Conservation (phyloP, 2,113 vertebrate species). For the Bujurquina vittata region DNA sequence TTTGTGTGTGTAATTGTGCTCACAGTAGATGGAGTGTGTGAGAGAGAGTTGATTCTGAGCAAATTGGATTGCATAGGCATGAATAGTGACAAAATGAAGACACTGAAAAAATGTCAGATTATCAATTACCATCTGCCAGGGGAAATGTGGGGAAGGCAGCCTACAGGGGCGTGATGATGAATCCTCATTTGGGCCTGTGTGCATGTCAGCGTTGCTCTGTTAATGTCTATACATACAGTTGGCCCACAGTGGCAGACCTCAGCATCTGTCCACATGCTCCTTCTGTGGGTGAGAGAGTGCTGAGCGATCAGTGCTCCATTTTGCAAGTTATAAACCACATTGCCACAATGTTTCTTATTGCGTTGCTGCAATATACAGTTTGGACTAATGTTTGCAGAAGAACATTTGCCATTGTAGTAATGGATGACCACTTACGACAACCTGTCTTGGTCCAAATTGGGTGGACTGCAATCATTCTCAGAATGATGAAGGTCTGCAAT, state of each 20-base stretch:
- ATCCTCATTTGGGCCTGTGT: conserved; percentile 15
- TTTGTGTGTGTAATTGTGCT: neutral
- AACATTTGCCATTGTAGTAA: too few species aligned
- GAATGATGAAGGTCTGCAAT: neutral
- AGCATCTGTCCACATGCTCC: conserved; percentile 50
- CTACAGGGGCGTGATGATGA: conserved; percentile 22
- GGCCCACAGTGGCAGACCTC: conserved; percentile 32
- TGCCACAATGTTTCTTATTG: neutral
- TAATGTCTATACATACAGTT: conserved; percentile 36
- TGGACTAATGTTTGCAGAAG: too few species aligned
- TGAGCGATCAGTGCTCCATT: conserved; percentile 41
- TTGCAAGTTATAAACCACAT: conserved; percentile 21
- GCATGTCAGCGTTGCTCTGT: conserved; percentile 11
- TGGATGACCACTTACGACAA: neutral
- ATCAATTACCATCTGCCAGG: conserved; percentile 20
- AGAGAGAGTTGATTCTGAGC: neutral
- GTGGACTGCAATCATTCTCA: neutral
- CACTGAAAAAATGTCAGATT: conserved; percentile 24
- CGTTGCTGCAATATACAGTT: neutral
- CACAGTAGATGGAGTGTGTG: neutral
- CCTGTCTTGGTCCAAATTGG: neutral
- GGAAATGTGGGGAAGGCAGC: conserved; percentile 23
- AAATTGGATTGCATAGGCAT: conserved; percentile 3
- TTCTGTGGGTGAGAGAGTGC: conserved; percentile 22
- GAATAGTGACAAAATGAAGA: conserved; percentile 15